Conservation (phyloP, 2,888 invertebrate genomes). For the Xestobium rufovillosum region DNA sequence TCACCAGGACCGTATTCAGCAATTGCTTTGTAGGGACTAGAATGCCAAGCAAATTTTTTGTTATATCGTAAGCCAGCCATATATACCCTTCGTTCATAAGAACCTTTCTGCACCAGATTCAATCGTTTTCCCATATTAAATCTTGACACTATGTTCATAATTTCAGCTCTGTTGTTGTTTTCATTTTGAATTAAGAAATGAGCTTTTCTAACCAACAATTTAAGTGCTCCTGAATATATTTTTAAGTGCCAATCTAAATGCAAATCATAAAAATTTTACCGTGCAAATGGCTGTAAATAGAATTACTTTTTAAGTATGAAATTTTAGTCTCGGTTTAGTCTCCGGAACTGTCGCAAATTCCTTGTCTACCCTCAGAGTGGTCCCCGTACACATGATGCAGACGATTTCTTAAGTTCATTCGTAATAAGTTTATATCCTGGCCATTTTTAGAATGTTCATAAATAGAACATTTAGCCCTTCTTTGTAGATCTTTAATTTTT, state of each 20-base stretch:
- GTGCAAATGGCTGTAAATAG: neutral
- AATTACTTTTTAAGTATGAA: slow-evolving; percentile 7
- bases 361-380: slow-evolving; percentile 5
- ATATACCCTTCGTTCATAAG: slow-evolving; percentile 6
- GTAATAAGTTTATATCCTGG: slow-evolving; percentile 13
- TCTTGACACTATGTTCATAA: slow-evolving; percentile 6
- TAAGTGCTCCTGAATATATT: slow-evolving; percentile 1
- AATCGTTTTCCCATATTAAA: slow-evolving; percentile 9
- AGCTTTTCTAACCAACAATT: slow-evolving; percentile 4
- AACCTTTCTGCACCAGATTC: slow-evolving; percentile 6
- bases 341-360: slow-evolving; percentile 10
- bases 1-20: neutral
- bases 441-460: slow-evolving; percentile 20
- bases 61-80: slow-evolving; percentile 6
- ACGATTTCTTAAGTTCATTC: slow-evolving; percentile 16
- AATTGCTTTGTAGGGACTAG: neutral
- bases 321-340: slow-evolving; percentile 6
- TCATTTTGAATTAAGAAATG: slow-evolving; percentile 5
- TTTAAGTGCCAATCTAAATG: neutral
- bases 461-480: slow-evolving; percentile 21
- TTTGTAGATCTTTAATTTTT: slow-evolving; percentile 13
- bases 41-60: slow-evolving; percentile 2
- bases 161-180: slow-evolving; percentile 7
- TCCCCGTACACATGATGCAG: slow-evolving; percentile 7
- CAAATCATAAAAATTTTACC: too few species aligned